These are phyloP conservation scores for Gracilinanus agilis DNA, from an alignment of 2,113 vertebrate species.

Conservation along the genomic window DNA sequence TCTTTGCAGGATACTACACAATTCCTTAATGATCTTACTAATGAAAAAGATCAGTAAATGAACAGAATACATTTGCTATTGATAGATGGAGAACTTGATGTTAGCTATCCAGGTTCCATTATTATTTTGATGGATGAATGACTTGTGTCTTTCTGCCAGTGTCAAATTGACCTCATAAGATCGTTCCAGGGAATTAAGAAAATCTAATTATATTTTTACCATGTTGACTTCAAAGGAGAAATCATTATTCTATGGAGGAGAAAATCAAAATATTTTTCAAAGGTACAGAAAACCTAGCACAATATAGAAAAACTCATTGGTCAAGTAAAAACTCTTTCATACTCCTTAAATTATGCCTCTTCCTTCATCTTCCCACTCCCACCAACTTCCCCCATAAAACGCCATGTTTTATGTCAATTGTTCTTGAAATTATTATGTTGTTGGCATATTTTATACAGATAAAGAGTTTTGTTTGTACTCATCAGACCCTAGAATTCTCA, in stretches of 20 bases:
- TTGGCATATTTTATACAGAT: too few relatives aligned
- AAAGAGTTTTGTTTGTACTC: too few relatives aligned
- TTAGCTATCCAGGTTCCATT: constrained; percentile 44
- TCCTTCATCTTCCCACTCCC: too few relatives aligned
- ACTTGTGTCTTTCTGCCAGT: constrained; percentile 12
- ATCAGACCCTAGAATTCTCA: too few relatives aligned
- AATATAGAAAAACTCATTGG: background rate
- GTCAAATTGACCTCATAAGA: background rate
- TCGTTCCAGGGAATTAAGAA: constrained; percentile 15
- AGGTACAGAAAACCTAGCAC: constrained; percentile 36
- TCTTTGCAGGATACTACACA: background rate
- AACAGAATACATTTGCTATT: constrained; percentile 27
- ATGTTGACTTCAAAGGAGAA: background rate
- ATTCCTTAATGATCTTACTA: background rate
- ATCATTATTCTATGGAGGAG: constrained; percentile 3
- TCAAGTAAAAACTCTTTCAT: constrained; percentile 1
- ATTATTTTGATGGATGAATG: constrained; percentile 36
- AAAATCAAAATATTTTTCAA: constrained; percentile 38
- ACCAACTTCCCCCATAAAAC: too few relatives aligned
- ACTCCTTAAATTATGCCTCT: background rate
- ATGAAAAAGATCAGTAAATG: constrained; percentile 26
- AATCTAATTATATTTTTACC: too few relatives aligned
- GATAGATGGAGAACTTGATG: constrained; percentile 28
- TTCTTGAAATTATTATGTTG: too few relatives aligned
- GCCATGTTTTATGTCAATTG: too few relatives aligned